Evolutionary conservation across 1,140 invertebrate species (phyloP), one percentile per base, ranked within the genome.

Genomic region (Drosophila sechellia): DNA sequence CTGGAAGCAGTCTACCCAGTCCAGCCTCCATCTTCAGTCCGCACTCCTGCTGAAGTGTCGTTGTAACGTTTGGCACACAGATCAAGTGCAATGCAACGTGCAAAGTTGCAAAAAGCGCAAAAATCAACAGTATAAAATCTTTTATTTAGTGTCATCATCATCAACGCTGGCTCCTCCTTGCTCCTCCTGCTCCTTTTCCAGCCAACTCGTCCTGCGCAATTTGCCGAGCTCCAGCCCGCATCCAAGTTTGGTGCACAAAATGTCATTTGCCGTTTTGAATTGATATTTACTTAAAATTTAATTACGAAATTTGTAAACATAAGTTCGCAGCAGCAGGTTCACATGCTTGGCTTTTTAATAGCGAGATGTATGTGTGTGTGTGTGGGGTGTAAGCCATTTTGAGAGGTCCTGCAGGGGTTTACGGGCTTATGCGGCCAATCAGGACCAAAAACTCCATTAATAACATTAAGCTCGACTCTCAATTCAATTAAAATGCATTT

Each of bases 61-160:
- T 80, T 89, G 61, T 78, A 89, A 86, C 83, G 84, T 89, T 86
- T 86, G 85, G 84, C 84, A 89, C 84, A 90, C 84, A 89, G 84
- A 89, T 89, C 84, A 89, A 89, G 84, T 89, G 84, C 84, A 89
- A 84, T 89, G 80, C 84, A 89, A 89, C 79, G 84, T 87, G 84
- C 84, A 84, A 87, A 89, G 84, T 80, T 89, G 63, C 81, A 89
- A 89, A 87, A 89, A 89, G 84, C 84, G 84, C 84, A 89, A 89
- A 89, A 89, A 89, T 89, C 84, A 89, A 89, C 84, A 89, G 80
- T 84, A 78, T 77, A 84, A 89, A 89, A 89, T 89, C 85, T 89
- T 89, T 89, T 89, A 89, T 89, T 87, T 87, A 87, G 84, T 87
- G 84, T 89, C 84, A 89, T 87, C 84, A 87, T 79, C 72, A 73